A percentile compares a stretch with the other conserved stretches of the same genome.
These are phyloP conservation scores for Sebastes melanostomus DNA, from an alignment of 2,797 vertebrate species.

Conservation along the genomic window DNA sequence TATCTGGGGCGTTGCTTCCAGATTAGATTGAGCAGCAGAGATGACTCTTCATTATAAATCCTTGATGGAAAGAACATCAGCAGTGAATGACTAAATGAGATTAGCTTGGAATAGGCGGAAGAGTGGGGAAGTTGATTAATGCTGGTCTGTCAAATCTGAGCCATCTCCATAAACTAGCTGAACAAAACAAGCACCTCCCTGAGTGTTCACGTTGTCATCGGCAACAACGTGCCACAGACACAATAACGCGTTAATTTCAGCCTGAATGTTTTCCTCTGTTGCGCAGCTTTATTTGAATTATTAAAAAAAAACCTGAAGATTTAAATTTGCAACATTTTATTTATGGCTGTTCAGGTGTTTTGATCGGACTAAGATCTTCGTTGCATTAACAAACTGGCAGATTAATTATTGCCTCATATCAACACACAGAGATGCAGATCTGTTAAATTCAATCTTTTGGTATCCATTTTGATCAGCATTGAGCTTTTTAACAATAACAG, in stretches of 20 bases:
- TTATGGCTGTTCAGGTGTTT: neutral
- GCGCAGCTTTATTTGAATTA: neutral
- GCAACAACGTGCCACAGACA: slow-evolving; percentile 15
- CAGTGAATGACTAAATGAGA: slow-evolving; percentile 73
- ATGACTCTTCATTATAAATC: slow-evolving; percentile 73
- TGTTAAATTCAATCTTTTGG: neutral
- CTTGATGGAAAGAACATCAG: slow-evolving; percentile 81
- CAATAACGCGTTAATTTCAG: neutral
- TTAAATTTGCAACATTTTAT: neutral
- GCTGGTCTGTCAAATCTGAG: slow-evolving; percentile 51
- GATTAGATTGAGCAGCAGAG: slow-evolving; percentile 64
- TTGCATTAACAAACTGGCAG: neutral
- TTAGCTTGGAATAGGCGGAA: slow-evolving; percentile 77
- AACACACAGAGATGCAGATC: neutral
- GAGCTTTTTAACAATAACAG: neutral
- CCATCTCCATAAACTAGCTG: slow-evolving; percentile 47
- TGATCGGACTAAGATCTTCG: neutral
- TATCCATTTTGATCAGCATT: neutral
- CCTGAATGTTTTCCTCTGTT: neutral
- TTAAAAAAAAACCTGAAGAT: neutral
- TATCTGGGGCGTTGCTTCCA: slow-evolving; percentile 45
- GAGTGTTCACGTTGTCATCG: slow-evolving; percentile 24
- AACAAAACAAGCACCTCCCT: slow-evolving; percentile 48
- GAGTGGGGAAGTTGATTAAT: slow-evolving; percentile 69
- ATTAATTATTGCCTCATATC: neutral